Conservation (phyloP, 2,888 invertebrate genomes). For the Mythimna ferrago region DNA sequence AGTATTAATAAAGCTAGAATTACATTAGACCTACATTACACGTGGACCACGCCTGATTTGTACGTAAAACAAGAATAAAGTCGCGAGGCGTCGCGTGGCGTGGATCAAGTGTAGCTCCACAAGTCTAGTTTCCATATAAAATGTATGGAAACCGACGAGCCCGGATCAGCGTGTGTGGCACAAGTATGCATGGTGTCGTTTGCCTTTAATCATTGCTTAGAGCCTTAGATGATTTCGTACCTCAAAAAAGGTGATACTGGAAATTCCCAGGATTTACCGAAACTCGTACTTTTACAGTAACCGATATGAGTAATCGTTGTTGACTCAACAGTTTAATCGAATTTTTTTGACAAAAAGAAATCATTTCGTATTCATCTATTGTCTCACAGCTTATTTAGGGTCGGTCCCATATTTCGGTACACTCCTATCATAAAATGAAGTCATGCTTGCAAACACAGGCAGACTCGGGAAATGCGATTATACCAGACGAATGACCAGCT, state of each 20-base stretch:
- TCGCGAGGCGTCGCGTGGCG: too few species aligned
- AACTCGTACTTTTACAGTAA: background rate
- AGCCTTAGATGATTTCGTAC: too few species aligned
- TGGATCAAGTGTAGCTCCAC: too few species aligned
- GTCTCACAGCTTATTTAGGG: constrained; percentile 27
- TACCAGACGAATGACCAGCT: constrained; percentile 54
- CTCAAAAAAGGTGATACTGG: background rate
- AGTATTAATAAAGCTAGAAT: too few species aligned
- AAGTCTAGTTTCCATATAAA: too few species aligned
- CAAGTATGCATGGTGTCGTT: too few species aligned
- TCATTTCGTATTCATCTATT: constrained; percentile 35
- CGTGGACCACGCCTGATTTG: too few species aligned
- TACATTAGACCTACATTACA: too few species aligned
- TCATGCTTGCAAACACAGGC: constrained; percentile 40
- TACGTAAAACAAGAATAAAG: too few species aligned
- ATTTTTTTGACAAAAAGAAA: background rate
- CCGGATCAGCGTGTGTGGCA: too few species aligned
- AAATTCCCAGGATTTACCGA: background rate
- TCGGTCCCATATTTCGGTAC: constrained; percentile 20
- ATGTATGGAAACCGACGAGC: too few species aligned
- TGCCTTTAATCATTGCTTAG: too few species aligned
- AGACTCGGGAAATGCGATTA: constrained; percentile 50
- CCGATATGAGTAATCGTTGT: constrained; percentile 3
- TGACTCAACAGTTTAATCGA: constrained; percentile 8
- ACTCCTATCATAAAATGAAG: constrained; percentile 46